Evolutionary conservation across 2,113 vertebrate species (phyloP), one percentile per base, ranked within the genome.

Genomic region (Ochotona princeps): DNA sequence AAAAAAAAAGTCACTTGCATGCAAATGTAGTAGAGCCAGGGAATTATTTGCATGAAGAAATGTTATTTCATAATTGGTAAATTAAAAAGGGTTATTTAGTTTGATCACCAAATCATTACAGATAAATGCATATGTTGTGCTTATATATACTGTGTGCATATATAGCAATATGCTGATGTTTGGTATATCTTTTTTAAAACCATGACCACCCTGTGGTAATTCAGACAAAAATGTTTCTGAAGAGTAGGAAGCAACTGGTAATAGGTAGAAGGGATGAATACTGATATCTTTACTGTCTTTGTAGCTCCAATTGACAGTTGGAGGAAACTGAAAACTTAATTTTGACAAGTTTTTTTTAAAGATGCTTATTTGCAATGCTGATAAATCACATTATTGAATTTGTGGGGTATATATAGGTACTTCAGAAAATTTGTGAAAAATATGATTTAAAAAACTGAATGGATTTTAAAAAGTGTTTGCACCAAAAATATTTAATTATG

Each of bases 171-270:
- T 78, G 32, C 23, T 69, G 23, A 35, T 88, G 32, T 57, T 73
- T 70, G 60, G n/a, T 32, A 75, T 75, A 94, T 83, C 54, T 57
- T 57, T 84, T 94, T 86, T 57, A 73, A 81, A 72, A 83, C 4
- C 35, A 17, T 44, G 83, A 74, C 21, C 67, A 76, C 86, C 54
- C 54, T 63, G 4, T 60, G 91, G 28, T 91, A 89, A 86, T 86
- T 65, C 49, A 82, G 66, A 83, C 14, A 84, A 3, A 35, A 73
- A 93, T 91, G 66, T 20, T 74, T 88, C 26, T 81, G 8, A 25
- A 65, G 78, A 90, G 26, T 47, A 74, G 90, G 18, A 54, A 82
- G 54, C n/a, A 49, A 13, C 92, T 94, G 85, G 32, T 93, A 72
- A 69, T 81, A 89, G 67, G 72, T 86, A 25, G 49, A 61, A 87